Base-by-base conservation (phyloP, 2,113 vertebrate species). In the Oxygymnocypris stewartii region DNA sequence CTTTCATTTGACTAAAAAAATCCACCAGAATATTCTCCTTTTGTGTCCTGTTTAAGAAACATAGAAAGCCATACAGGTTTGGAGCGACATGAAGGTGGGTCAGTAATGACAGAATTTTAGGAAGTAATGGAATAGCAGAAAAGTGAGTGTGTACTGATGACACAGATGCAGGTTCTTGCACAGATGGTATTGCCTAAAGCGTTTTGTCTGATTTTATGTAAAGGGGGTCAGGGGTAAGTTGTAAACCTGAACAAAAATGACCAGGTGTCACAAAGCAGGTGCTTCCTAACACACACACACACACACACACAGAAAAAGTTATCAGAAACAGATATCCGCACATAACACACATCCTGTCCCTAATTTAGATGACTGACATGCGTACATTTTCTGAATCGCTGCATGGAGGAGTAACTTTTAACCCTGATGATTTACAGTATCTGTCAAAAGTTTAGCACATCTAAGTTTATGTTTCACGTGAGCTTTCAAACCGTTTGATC, bases 251-350 rank as follows among this genome's bases (percentile, higher is more conserved):
- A 78, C 35, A 67, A 35, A 87, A 88, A 90, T 87, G 82, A 90
- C 79, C 69, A 44, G 87, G 82, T 90, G 87, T 90, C 85, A 90
- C 74, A 90, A 88, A 87, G 85, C 89, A 90, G 89, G 84, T 87
- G 87, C 86, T 86, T 28, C 80, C 44, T 67, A 18, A 25, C 75
- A 20, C 40, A 59, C 47, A 28, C 35, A 37, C 49, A 28, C 20
- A 11, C 74, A 61, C 67, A 44, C 65, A 74, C 42, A 28, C 76
- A 35, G 25, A 25, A 54, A 78, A 78, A 54, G 2, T 28, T 28
- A 51, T 35, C 75, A 35, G 47, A 31, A 49, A 18, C 31, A 11
- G 23, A 61, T 85, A 42, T 6, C 25, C 57, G n/a, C 47, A 84
- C 16, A 84, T 23, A 51, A 10, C 42, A 77, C 37, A 63, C 23